Percentiles rank a stretch among this genome's conserved stretches.
Conservation (phyloP, 2,888 invertebrate species). For the Tipula unca region DNA sequence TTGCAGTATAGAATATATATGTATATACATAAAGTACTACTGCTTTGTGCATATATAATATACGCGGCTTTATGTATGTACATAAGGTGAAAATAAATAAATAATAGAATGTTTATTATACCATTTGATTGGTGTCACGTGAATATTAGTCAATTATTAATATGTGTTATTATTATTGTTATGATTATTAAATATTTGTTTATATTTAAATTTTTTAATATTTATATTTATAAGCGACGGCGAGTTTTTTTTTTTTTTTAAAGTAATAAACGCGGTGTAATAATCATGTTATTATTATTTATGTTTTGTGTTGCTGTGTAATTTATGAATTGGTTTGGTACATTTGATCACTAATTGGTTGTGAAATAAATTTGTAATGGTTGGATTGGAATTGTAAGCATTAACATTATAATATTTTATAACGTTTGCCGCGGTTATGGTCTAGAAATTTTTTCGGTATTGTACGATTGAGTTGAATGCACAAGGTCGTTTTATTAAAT, state of each 20-base stretch:
- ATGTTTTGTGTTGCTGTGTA: neutral
- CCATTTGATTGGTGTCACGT: neutral
- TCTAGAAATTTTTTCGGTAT: neutral
- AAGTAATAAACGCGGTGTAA: neutral
- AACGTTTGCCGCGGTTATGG: neutral
- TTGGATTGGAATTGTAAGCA: neutral
- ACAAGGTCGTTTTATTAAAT: neutral
- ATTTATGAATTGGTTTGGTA: neutral
- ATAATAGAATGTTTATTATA: neutral
- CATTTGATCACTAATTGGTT: constrained; percentile 4
- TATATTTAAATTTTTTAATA: neutral
- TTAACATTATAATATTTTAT: neutral
- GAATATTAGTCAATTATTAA: neutral
- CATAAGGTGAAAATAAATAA: neutral
- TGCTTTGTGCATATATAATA: neutral
- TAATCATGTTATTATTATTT: neutral
- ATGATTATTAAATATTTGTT: neutral
- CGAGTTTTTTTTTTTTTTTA: no score
- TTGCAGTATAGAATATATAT: neutral
- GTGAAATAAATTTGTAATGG: neutral
- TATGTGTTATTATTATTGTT: neutral
- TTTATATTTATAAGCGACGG: neutral
- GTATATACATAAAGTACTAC: neutral
- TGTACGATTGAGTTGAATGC: neutral
- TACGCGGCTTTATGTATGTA: neutral